These are phyloP conservation scores for Pollenia angustigena DNA, from an alignment of 2,888 invertebrate species.

Conservation along the genomic window DNA sequence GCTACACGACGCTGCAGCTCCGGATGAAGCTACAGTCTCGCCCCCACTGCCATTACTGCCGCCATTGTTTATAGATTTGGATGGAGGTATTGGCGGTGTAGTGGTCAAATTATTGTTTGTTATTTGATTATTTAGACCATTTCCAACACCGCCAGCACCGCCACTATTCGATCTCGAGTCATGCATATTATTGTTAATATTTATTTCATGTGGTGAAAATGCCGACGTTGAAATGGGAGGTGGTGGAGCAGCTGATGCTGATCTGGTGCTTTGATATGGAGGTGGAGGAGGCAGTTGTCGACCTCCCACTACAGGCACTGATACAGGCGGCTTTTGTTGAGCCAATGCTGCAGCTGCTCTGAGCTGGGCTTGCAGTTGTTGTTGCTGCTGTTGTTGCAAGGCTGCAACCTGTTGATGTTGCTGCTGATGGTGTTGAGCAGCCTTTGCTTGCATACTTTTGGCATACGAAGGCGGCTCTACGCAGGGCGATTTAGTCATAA, in stretches of 20 bases:
- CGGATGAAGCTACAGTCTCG: constrained; percentile 75
- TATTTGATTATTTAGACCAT: constrained; percentile 79
- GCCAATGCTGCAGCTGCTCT: constrained; percentile 73
- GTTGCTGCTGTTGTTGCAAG: constrained; percentile 76
- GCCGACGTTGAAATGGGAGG: constrained; percentile 72
- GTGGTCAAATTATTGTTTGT: constrained; percentile 84
- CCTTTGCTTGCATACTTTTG: constrained; percentile 92
- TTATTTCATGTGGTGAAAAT: constrained; percentile 74
- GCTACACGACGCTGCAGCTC: constrained; percentile 70
- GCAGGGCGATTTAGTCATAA: constrained; percentile 87
- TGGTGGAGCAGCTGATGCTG: constrained; percentile 69
- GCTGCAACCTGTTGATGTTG: constrained; percentile 78
- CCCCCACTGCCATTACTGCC: constrained; percentile 77
- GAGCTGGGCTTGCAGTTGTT: constrained; percentile 76
- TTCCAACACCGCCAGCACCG: constrained; percentile 65
- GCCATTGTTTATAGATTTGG: constrained; percentile 78
- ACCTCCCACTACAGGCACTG: constrained; percentile 72
- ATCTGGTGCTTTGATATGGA: constrained; percentile 86
- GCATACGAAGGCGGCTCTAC: constrained; percentile 97
- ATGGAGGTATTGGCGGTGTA: constrained; percentile 86
- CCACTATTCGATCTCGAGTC: constrained; percentile 66
- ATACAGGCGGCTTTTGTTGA: constrained; percentile 77
- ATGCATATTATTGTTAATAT: constrained; percentile 73
- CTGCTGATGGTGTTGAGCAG: constrained; percentile 83
- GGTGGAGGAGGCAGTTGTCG: constrained; percentile 89